Base-by-base conservation (phyloP, 2,113 vertebrate genomes). In the Anarhynchus alexandrinus region DNA sequence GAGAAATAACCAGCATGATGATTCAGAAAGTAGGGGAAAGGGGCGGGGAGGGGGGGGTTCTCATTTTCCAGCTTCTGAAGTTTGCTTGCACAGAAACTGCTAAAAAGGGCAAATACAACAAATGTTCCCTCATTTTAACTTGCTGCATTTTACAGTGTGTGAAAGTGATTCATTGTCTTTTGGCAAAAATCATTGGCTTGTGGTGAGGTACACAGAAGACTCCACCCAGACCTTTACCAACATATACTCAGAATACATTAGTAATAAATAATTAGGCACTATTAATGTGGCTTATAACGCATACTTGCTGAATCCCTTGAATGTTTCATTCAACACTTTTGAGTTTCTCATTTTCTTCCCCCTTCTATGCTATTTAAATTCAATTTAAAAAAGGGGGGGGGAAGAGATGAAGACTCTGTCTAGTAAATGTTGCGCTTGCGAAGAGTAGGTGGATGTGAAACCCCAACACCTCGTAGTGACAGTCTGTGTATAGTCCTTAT, bases 381-480 rank as follows among this genome's bases (percentile, higher is more conserved):
- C 32, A 3, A 12, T 62, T 73, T 40, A 12, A 79, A 85, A 84
- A 12, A 40, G 40, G 8, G 40, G 4, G 5, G 2, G 7, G 36
- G 25, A n/a, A 6, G 43, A 34, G 43, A 57, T 42, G 1, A 27
- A 34, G 88, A 30, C 6, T 11, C 3, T 62, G 10, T 13, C 15
- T 71, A 3, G 4, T 42, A 54, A 55, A 45, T 19, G 3, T 34
- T 52, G 34, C 1, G 0, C 34, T 76, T 89, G 27, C 19, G 21
- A 65, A 26, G 16, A 66, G 36, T 6, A 10, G 3, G 7, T 59
- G 13, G 6, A 6, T 1, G 0, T 47, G 38, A 58, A 91, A 83
- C 7, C 22, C 5, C 16, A 49, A 25, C 5, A 17, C 30, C 16
- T 70, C 0, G 0, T 66, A 58, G 30, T 27, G 59, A 30, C 11